Conservation (phyloP, 2,113 vertebrate species). For the Myotis brandtii region DNA sequence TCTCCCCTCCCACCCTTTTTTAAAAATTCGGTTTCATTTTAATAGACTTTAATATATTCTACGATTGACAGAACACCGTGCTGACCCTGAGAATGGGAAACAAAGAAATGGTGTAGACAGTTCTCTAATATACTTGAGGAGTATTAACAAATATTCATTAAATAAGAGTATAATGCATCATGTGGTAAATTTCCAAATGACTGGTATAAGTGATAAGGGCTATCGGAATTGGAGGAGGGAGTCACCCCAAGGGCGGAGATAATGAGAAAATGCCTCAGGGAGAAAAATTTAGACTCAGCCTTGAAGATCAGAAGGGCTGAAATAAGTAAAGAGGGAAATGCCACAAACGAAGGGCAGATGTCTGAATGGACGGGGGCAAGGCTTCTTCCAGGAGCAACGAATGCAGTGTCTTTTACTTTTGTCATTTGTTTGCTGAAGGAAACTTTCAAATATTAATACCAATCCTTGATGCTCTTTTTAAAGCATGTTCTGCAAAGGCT, state of each 20-base stretch:
- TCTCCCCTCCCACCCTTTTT: neutral
- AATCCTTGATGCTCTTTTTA: neutral
- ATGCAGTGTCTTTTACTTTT: constrained; percentile 8
- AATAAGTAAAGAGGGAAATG: neutral
- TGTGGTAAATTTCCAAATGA: constrained; percentile 27
- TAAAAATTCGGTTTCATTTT: constrained; percentile 14
- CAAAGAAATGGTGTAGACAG: neutral
- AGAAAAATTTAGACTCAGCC: neutral
- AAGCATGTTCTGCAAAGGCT: constrained; percentile 33
- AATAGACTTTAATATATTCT: neutral
- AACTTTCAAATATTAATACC: constrained; percentile 40
- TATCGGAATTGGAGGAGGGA: neutral
- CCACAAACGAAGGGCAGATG: neutral
- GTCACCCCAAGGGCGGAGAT: neutral
- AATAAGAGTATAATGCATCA: neutral
- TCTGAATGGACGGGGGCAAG: neutral
- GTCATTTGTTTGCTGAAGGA: constrained; percentile 3
- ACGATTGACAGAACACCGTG: neutral
- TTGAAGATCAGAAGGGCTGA: constrained; percentile 1
- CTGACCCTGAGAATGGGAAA: neutral
- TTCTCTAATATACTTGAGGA: neutral
- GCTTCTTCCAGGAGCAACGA: constrained; percentile 36
- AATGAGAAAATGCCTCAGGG: neutral
- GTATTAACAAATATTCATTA: neutral
- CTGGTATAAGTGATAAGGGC: neutral